Evolutionary conservation across 2,797 vertebrate species (phyloP).

Genomic region (Arrhamphus sclerolepis): DNA sequence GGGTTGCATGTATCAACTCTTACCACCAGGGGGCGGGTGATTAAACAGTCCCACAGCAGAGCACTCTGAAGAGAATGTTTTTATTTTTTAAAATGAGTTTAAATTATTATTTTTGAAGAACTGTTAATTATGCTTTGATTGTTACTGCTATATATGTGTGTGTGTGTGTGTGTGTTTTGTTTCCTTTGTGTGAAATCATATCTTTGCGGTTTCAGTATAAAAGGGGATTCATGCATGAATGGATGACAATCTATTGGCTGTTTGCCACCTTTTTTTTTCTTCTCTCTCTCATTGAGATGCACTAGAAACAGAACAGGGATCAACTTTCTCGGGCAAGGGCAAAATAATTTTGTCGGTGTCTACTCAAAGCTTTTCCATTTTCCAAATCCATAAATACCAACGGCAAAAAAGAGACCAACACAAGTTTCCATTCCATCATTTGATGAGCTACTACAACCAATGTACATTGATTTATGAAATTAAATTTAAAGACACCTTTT

Average conservation of each 20-base stretch:
- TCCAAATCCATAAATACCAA: conserved; percentile 13
- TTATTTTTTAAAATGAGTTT: conserved; percentile 51
- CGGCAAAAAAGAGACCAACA: neutral
- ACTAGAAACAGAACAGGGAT: conserved; percentile 17
- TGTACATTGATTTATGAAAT: neutral
- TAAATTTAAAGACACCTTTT: neutral
- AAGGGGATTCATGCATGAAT: conserved; percentile 38
- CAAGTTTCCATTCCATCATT: neutral
- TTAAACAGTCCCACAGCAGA: conserved; percentile 54
- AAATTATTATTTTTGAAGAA: conserved; percentile 72
- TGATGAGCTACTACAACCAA: neutral
- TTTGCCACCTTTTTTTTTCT: neutral
- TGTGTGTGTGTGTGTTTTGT: conserved; percentile 28
- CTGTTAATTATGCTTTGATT: conserved; percentile 67
- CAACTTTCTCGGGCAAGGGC: neutral
- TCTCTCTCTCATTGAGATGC: conserved; percentile 7
- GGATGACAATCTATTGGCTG: conserved; percentile 61
- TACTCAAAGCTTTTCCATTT: conserved; percentile 19
- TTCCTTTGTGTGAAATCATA: conserved; percentile 39
- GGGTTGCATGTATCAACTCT: conserved; percentile 31
- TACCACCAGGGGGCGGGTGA: conserved; percentile 60
- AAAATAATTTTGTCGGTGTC: conserved; percentile 6
- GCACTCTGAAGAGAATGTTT: conserved; percentile 70
- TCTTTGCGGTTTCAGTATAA: conserved; percentile 44
- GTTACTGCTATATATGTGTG: conserved; percentile 30